Evolutionary conservation across 1,140 invertebrate species (phyloP), one percentile per base, ranked within the genome.

Genomic region (Bombus affinis): DNA sequence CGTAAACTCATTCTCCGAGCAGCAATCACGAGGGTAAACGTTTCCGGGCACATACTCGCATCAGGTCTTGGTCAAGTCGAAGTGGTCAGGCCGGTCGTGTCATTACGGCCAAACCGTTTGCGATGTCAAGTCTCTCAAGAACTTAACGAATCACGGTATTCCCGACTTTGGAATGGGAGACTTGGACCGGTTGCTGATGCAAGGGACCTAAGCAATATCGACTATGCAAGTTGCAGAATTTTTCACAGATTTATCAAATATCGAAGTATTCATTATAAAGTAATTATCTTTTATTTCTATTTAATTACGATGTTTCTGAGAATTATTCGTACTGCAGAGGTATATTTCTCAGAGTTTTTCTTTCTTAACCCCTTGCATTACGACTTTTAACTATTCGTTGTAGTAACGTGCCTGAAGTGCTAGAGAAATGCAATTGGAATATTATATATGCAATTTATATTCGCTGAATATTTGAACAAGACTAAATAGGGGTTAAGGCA

Each of bases 111-210:
- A n/a, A 71, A 84, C 83, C 68, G 75, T 44, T 72, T 39, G 66
- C 66, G 68, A 80, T 80, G 68, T 85, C 77, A 39, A 73, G 68
- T 80, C 62, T 59, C 32, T 5, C 4, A 39, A n/a, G 77, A 37
- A 37, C 76, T 85, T 62, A 72, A 65, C 83, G 81, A 83, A 83
- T 83, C 74, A 47, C 39, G 25, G 37, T 78, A 62, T 66, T 80
- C 35, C 76, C 76, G 77, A 62, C 76, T 85, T 79, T 59, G 70
- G 68, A 72, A 85, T 73, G 79, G 68, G 77, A 72, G 28, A 59
- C 74, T 12, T 13, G 74, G 82, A 85, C 83, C 77, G 83, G 68
- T 85, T 85, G 77, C 25, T 6, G 53, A 32, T 47, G 18, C 47
- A 12, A 66, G 68, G 70, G 39, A 47, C 66, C 42, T 62, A 85